phyloP scores from a whole-genome alignment of 2,797 vertebrate species.

The Natrix natrix region DNA sequence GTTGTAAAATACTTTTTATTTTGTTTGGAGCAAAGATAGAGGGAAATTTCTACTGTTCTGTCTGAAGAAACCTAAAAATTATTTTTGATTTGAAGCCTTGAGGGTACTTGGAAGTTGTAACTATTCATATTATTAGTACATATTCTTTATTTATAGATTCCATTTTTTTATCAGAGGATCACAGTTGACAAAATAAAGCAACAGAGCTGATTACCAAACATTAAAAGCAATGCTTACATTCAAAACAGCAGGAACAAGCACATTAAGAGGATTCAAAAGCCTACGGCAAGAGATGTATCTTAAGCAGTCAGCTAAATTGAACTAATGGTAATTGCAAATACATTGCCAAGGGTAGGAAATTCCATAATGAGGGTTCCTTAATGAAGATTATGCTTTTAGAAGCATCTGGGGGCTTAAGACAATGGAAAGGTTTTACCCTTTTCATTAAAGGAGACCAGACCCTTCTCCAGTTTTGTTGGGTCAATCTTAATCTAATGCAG shows the following conservation, averaged over 20 bases:
- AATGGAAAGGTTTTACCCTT: background rate
- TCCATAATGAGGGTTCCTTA: background rate
- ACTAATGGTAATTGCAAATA: background rate
- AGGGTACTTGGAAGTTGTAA: background rate
- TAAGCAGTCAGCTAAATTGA: background rate
- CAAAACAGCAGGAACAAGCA: background rate
- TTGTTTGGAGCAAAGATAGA: background rate
- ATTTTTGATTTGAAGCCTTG: background rate
- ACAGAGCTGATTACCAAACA: background rate
- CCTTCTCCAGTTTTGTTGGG: background rate
- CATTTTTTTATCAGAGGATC: background rate
- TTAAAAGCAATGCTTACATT: background rate
- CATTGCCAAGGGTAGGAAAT: background rate
- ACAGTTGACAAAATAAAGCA: background rate
- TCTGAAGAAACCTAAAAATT: background rate
- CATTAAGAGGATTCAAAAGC: background rate
- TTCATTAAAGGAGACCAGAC: background rate
- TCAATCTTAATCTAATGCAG: background rate
- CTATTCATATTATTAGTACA: slow-evolving; percentile 1
- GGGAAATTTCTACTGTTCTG: background rate
- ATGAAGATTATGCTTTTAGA: background rate
- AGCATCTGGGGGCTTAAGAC: background rate
- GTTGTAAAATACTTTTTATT: background rate
- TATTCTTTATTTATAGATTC: background rate
- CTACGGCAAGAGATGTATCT: background rate